These are phyloP conservation scores for Talpa occidentalis DNA, from an alignment of 2,113 vertebrate genomes.

Conservation along the genomic window DNA sequence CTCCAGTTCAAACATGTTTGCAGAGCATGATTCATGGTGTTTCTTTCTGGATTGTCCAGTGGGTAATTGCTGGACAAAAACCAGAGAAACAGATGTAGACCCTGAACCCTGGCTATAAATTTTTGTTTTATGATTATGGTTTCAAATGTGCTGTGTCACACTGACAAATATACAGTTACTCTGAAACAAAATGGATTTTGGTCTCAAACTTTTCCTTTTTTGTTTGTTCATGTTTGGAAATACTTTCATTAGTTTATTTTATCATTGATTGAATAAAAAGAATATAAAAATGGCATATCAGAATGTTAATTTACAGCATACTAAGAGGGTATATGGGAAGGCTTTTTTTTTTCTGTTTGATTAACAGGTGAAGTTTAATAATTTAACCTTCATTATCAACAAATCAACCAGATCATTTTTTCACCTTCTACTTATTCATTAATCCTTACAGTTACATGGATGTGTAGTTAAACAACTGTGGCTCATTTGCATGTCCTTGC, in stretches of 20 bases:
- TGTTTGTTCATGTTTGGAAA: slow-evolving; percentile 83
- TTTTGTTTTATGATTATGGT: slow-evolving; percentile 90
- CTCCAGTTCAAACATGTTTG: slow-evolving; percentile 81
- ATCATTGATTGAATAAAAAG: slow-evolving; percentile 77
- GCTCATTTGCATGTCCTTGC: not conserved
- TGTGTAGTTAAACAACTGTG: slow-evolving; percentile 23
- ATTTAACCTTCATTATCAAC: slow-evolving; percentile 71
- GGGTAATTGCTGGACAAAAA: slow-evolving; percentile 88
- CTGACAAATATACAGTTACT: slow-evolving; percentile 86
- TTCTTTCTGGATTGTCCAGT: slow-evolving; percentile 87
- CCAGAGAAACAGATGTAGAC: slow-evolving; percentile 89
- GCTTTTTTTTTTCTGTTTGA: slow-evolving; percentile 51
- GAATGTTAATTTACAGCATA: slow-evolving; percentile 53
- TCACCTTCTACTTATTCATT: slow-evolving; percentile 46
- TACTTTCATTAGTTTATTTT: slow-evolving; percentile 80
- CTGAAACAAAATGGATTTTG: slow-evolving; percentile 85
- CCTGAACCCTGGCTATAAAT: slow-evolving; percentile 88
- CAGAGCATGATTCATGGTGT: slow-evolving; percentile 83
- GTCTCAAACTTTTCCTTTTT: slow-evolving; percentile 83
- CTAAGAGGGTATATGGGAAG: slow-evolving; percentile 34
- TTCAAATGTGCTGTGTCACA: slow-evolving; percentile 88
- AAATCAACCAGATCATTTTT: slow-evolving; percentile 72
- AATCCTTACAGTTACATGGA: slow-evolving; percentile 46
- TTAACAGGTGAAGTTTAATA: slow-evolving; percentile 56
- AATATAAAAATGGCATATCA: slow-evolving; percentile 52